Base-by-base conservation (phyloP, 2,797 vertebrate species). In the Oreochromis grahami region DNA sequence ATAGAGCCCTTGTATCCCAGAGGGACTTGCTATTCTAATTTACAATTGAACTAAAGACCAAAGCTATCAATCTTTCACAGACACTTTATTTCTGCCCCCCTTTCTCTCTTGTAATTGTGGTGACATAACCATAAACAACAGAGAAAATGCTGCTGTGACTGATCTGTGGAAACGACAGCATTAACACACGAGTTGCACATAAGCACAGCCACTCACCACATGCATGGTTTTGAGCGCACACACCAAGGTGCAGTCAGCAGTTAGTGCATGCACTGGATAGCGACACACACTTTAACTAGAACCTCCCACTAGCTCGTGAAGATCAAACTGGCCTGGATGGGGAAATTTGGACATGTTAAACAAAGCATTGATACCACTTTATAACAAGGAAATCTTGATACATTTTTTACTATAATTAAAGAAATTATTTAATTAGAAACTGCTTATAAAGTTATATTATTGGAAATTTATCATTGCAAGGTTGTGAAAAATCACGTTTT, bases 41-140 rank as follows among this genome's bases (percentile, higher is more conserved):
- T 98, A 98, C 97, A 98, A 98, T 97, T 99, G 98, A 99, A 99
- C 97, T 97, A 96, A 97, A 97, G 98, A 99, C 95, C 95, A 96
- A 95, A 98, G 97, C 98, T 97, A 99, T 99, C 98, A 98, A 99
- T 99, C 98, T 98, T 97, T 96, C 95, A 96, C 95, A 97, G 97
- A 95, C 92, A 94, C 91, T 94, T 93, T 94, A 93, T 94, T 93
- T 92, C 92, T 93, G 83, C 92, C 89, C 92, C 93, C 88, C 88
- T 93, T 92, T 87, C 90, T 96, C 96, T 96, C 97, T 96, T 97
- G 96, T 98, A 99, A 98, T 98, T 97, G 97, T 97, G 97, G 96
- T 96, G 97, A 98, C 97, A 97, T 96, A 96, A 97, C 96, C 97
- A 97, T 98, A 96, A 97, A 96, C 93, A 95, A 96, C 89, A 90